Base-by-base conservation (phyloP, 2,797 vertebrate species). In the Phalanger gymnotis region DNA sequence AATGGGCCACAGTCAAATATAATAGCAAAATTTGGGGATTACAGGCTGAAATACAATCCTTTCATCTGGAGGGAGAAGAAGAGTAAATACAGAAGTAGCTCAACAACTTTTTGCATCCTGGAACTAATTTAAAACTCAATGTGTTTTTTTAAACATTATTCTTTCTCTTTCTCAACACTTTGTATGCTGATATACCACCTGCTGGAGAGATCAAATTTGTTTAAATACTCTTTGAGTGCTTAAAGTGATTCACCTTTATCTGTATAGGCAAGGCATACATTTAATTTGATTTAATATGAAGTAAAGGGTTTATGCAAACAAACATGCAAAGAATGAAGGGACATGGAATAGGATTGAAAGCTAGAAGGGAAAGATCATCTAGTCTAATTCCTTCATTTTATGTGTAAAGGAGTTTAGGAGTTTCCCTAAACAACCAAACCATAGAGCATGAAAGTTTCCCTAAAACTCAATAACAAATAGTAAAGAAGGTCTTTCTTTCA, bases 121-220 rank as follows among this genome's bases (percentile, higher is more conserved):
- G 91, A 97, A 94, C 22, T 96, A 96, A 34, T 94, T 12, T 90
- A 61, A 95, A 94, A 91, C 90, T 89, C 66, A 92, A 47, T 58
- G 53, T n/a, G 10, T 54, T n/a, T 92, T 40, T 52, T n/a, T 27
- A 11, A 47, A 81, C 22, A 81, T 81, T 6, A 4, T 57, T 54
- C 94, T 91, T 94, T 92, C 30, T 94, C 7, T 95, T 95, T 96
- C 90, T 90, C n/a, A 92, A 53, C 0, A 51, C 40, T 94, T 95
- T 31, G 92, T 40, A 6, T 95, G 93, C 96, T 93, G 53, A 51
- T 95, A 93, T 31, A 58, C 3, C 5, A 81, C 7, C 7, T 81
- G 73, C 4, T 47, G 7, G 3, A 81, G 40, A 81, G 22, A 73
- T 25, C 73, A 81, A 27, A 81, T 47, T 81, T 81, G 73, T 81